Conservation (phyloP, 2,113 vertebrate species). For the Campylomormyrus numenius region DNA sequence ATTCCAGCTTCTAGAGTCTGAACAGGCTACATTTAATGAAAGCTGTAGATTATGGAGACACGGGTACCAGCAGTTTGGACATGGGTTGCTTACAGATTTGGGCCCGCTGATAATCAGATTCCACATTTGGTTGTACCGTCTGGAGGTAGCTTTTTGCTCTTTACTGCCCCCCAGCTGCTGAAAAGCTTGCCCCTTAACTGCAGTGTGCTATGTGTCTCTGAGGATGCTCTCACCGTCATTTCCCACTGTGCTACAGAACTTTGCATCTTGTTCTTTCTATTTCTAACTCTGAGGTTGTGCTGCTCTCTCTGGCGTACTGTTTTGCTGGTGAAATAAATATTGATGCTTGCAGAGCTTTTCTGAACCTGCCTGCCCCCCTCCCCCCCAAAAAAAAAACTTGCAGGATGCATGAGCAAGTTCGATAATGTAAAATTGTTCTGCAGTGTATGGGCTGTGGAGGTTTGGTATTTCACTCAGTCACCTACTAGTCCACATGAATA, state of each 20-base stretch:
- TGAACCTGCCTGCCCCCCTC: neutral
- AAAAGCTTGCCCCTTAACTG: neutral
- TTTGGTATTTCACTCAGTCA: neutral
- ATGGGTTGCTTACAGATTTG: neutral
- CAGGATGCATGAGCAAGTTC: neutral
- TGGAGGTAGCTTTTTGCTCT: neutral
- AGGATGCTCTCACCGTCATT: neutral
- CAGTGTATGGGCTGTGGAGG: neutral
- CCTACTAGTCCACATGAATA: neutral
- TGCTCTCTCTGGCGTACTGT: neutral
- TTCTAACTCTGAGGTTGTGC: neutral
- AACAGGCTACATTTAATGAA: neutral
- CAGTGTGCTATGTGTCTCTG: neutral
- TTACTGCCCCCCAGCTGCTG: neutral
- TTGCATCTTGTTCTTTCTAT: neutral
- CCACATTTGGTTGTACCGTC: neutral
- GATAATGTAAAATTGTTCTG: neutral
- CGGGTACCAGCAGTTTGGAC: conserved; percentile 9
- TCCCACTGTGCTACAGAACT: neutral
- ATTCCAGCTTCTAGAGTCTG: neutral
- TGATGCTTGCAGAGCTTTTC: neutral
- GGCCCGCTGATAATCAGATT: neutral
- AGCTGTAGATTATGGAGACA: neutral
- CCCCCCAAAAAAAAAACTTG: neutral
- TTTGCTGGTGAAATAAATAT: neutral